Evolutionary conservation across 2,888 invertebrate species (phyloP).

Genomic region (Nyleta sp.): DNA sequence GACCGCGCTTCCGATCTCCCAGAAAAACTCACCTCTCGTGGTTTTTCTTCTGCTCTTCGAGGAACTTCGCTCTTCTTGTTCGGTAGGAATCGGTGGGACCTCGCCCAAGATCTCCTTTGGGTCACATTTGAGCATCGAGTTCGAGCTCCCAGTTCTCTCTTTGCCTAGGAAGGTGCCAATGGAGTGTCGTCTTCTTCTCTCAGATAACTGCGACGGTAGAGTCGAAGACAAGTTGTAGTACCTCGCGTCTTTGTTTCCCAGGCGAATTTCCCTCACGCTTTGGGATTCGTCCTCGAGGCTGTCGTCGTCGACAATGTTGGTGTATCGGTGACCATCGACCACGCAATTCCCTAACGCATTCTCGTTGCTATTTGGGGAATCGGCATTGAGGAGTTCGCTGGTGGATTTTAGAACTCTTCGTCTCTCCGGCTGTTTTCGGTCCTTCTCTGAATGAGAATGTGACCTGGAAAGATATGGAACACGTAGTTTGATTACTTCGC

Average conservation of each 20-base stretch:
- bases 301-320: slow-evolving; percentile 64
- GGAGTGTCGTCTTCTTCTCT: slow-evolving; percentile 85
- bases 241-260: slow-evolving; percentile 83
- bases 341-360: slow-evolving; percentile 63
- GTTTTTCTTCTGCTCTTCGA: slow-evolving; percentile 42
- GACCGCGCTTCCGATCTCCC: too few species aligned
- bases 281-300: slow-evolving; percentile 66
- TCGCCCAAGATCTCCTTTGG: slow-evolving; percentile 83
- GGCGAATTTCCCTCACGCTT: slow-evolving; percentile 79
- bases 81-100: slow-evolving; percentile 83
- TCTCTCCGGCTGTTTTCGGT: slow-evolving; percentile 70
- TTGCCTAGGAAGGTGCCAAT: slow-evolving; percentile 86
- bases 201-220: slow-evolving; percentile 81
- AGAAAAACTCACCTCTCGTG: slow-evolving; percentile 57
- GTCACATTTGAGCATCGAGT: slow-evolving; percentile 49
- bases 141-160: slow-evolving; percentile 72
- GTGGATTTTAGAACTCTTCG: slow-evolving; percentile 77
- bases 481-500: too few species aligned
- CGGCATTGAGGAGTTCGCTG: slow-evolving; percentile 78
- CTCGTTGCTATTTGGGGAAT: slow-evolving; percentile 77
- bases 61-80: slow-evolving; percentile 52
- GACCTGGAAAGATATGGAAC: too few species aligned
- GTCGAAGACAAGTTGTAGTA: slow-evolving; percentile 84
- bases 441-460: slow-evolving; percentile 78
- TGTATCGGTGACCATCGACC: slow-evolving; percentile 48